Percentiles rank a stretch among this genome's conserved stretches.
phyloP scores from a whole-genome alignment of 2,113 vertebrate genomes.

The Lepidothrix coronata region DNA sequence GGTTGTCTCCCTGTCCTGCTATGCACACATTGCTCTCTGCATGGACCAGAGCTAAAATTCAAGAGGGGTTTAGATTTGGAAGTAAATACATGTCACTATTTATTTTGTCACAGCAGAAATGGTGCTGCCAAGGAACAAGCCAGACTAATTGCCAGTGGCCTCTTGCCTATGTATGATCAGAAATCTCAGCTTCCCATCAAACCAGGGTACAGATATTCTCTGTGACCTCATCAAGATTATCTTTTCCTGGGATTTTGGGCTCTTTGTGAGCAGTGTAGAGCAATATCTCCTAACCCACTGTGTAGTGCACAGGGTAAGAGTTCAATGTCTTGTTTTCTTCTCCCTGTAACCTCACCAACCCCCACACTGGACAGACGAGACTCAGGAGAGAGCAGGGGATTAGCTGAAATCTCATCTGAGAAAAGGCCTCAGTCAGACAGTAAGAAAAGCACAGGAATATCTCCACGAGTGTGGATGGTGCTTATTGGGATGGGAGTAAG shows the following conservation, averaged over 20 bases:
- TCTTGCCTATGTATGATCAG: neutral
- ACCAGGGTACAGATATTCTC: too few relatives aligned
- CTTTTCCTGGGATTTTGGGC: neutral
- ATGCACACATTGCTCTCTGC: neutral
- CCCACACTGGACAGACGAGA: neutral
- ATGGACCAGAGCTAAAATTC: neutral
- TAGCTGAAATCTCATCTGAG: neutral
- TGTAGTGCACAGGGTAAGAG: neutral
- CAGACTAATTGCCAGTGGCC: neutral
- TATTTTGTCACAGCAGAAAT: neutral
- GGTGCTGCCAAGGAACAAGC: neutral
- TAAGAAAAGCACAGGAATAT: neutral
- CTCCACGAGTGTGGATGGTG: neutral
- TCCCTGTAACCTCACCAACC: neutral
- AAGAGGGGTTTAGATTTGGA: neutral
- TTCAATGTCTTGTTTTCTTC: neutral
- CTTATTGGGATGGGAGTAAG: neutral
- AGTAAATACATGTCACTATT: neutral
- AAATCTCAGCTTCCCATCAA: neutral
- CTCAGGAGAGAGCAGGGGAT: neutral
- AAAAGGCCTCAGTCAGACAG: neutral
- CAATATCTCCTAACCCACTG: fast-evolving
- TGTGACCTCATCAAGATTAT: neutral
- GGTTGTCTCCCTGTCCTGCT: neutral
- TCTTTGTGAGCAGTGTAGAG: neutral